Evolutionary conservation across 2,888 invertebrate species (phyloP).

Genomic region (Smittia sp.): DNA sequence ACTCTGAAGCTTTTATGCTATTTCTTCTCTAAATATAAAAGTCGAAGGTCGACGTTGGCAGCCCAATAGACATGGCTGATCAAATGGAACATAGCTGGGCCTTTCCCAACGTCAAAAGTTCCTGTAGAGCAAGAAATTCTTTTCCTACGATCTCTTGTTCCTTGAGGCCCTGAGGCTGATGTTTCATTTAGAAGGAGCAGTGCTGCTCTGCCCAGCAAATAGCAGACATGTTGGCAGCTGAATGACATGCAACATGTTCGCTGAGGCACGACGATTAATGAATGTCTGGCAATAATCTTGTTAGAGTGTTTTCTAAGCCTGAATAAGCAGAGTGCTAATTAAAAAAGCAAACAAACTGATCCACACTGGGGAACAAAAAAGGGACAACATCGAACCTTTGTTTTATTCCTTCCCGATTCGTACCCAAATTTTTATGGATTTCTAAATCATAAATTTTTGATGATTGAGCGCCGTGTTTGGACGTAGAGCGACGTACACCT

Average conservation of each 20-base stretch:
- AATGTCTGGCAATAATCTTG: no score
- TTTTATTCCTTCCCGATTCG: neutral
- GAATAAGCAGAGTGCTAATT: no score
- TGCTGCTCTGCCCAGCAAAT: no score
- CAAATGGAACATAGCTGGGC: neutral
- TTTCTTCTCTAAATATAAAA: neutral
- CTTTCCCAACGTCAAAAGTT: neutral
- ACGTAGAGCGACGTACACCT: no score
- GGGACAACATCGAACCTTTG: constrained; percentile 25
- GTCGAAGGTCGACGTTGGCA: constrained; percentile 1
- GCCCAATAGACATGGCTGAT: neutral
- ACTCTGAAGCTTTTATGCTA: neutral
- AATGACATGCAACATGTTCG: no score
- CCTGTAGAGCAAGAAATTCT: neutral
- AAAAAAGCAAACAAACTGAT: no score
- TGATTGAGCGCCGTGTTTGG: no score
- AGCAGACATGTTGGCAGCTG: no score
- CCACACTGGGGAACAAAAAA: neutral
- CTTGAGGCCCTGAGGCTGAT: no score
- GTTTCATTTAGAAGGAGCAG: no score
- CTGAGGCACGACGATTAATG: no score
- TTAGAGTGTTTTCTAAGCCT: no score
- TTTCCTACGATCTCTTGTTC: neutral
- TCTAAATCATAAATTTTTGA: constrained; percentile 29
- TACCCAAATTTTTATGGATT: constrained; percentile 27